phyloP scores from a whole-genome alignment of 2,888 invertebrate species.

The Agrotis exclamationis region DNA sequence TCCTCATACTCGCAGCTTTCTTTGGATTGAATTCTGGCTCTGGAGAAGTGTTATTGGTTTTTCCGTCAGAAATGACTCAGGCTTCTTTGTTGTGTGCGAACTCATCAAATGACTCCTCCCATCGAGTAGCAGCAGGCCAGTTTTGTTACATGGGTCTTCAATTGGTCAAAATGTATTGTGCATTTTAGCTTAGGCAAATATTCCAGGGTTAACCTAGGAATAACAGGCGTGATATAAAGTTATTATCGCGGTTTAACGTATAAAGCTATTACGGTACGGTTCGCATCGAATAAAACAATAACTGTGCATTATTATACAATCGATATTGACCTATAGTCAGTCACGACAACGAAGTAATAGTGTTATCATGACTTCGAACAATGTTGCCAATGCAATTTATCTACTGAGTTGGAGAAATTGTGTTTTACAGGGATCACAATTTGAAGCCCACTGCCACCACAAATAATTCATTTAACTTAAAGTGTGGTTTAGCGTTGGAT shows the following conservation, averaged over 20 bases:
- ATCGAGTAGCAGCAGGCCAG: too few relatives aligned
- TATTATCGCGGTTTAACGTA: slow-evolving; percentile 9
- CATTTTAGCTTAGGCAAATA: too few relatives aligned
- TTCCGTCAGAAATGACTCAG: not conserved
- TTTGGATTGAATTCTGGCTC: not conserved
- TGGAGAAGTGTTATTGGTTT: not conserved
- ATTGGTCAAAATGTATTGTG: not conserved
- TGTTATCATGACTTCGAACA: slow-evolving; percentile 56
- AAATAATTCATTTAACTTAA: too few relatives aligned
- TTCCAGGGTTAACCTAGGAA: too few relatives aligned
- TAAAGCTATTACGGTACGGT: slow-evolving; percentile 23
- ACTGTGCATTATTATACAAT: slow-evolving; percentile 56
- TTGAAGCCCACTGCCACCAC: not conserved
- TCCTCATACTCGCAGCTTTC: too few relatives aligned
- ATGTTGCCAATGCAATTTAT: slow-evolving; percentile 38
- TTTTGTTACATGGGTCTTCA: not conserved
- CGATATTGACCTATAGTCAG: slow-evolving; percentile 61
- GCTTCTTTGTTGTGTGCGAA: too few relatives aligned
- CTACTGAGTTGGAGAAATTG: slow-evolving; percentile 38
- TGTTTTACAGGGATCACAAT: slow-evolving; percentile 34
- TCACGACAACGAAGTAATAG: slow-evolving; percentile 64
- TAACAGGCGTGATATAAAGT: not conserved
- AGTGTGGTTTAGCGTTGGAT: too few relatives aligned
- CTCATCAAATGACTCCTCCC: too few relatives aligned
- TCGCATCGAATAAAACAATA: slow-evolving; percentile 58